These are phyloP conservation scores for Peribatodes rhomboidaria DNA, from an alignment of 2,888 invertebrate genomes.

Conservation along the genomic window DNA sequence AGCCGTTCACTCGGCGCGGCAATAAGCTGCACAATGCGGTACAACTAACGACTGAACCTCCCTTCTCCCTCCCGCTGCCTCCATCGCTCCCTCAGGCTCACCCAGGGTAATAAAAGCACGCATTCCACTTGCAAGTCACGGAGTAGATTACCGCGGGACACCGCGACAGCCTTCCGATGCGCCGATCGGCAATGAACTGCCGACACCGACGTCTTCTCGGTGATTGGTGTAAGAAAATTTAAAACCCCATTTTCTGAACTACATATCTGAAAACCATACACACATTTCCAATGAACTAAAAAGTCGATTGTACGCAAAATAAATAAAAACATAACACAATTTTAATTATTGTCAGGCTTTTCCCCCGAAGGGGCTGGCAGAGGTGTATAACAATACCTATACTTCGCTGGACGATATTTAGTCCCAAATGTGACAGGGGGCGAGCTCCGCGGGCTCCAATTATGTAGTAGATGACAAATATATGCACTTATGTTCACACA, in stretches of 20 bases:
- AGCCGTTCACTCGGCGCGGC: conserved; percentile 47
- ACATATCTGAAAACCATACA: conserved; percentile 4
- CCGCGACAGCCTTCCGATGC: conserved; percentile 72
- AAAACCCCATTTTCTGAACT: background rate
- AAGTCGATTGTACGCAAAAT: no score
- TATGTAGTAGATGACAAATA: no score
- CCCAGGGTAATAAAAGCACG: conserved; percentile 76
- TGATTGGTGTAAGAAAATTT: background rate
- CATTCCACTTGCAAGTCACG: conserved; percentile 84
- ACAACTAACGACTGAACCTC: conserved; percentile 61
- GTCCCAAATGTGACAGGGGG: no score
- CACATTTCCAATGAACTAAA: conserved; percentile 33
- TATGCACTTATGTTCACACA: no score
- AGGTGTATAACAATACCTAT: no score
- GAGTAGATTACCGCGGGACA: conserved; percentile 79
- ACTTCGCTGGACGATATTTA: no score
- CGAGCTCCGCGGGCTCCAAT: no score
- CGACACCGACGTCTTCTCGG: conserved; percentile 27
- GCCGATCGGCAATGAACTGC: conserved; percentile 57
- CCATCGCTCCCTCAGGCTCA: conserved; percentile 47
- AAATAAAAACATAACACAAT: background rate
- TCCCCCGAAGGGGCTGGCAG: no score
- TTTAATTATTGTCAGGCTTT: no score
- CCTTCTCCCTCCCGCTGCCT: conserved; percentile 32
- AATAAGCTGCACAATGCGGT: conserved; percentile 70